A percentile compares a stretch with the other conserved stretches of the same genome.
These are phyloP conservation scores for Micrasema minimum DNA, from an alignment of 1,140 invertebrate genomes.

Conservation along the genomic window DNA sequence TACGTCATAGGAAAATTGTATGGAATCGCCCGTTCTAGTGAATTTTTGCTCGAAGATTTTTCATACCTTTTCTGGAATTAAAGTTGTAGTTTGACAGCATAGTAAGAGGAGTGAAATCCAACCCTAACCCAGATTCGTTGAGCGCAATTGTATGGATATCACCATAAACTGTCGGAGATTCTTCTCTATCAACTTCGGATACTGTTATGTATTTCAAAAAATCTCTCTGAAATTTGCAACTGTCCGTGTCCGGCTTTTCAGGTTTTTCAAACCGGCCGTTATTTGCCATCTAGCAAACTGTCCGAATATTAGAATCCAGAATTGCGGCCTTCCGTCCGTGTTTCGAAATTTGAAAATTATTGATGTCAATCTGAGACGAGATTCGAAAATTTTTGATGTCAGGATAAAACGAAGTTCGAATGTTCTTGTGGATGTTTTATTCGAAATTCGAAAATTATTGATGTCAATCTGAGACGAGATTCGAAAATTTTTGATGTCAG, in stretches of 20 bases:
- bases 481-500: no score
- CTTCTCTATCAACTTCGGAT: conserved; percentile 73
- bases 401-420: no score
- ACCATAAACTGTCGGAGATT: conserved; percentile 69
- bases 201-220: conserved; percentile 72
- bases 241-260: conserved; percentile 59
- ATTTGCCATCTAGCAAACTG: conserved; percentile 46
- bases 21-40: no score
- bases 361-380: no score
- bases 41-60: no score
- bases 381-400: no score
- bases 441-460: no score
- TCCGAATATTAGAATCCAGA: conserved; percentile 13
- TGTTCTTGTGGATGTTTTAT: no score
- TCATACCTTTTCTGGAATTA: conserved; percentile 74
- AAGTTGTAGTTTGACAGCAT: conserved; percentile 73
- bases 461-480: no score
- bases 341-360: not conserved
- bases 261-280: conserved; percentile 32
- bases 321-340: not conserved
- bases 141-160: conserved; percentile 64
- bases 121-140: conserved; percentile 61
- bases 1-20: no score
- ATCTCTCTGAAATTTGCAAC: conserved; percentile 67
- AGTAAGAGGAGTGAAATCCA: conserved; percentile 69